Percentiles rank a stretch among this genome's conserved stretches.
These are phyloP conservation scores for Oscheius onirici DNA, from an alignment of 2,888 invertebrate species.

Conservation along the genomic window DNA sequence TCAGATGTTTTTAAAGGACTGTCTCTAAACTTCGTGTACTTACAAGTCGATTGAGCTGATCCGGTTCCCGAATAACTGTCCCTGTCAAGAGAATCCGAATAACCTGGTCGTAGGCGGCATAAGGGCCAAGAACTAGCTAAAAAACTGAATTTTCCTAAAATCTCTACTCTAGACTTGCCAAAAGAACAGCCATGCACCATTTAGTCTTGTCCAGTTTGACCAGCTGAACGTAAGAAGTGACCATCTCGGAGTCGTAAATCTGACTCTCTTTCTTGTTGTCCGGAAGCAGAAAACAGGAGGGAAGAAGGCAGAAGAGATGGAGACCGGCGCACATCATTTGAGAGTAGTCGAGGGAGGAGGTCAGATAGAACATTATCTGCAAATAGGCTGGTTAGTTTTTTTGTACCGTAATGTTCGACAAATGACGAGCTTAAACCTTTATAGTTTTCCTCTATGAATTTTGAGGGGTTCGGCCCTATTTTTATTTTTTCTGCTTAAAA, in stretches of 20 bases:
- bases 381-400: too few relatives aligned
- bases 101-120: constrained; percentile 62
- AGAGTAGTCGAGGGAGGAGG: constrained; percentile 48
- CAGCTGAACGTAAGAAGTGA: constrained; percentile 44
- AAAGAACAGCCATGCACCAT: constrained; percentile 51
- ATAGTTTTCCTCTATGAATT: too few relatives aligned
- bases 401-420: too few relatives aligned
- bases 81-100: constrained; percentile 55
- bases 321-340: constrained; percentile 53
- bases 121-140: constrained; percentile 60
- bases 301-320: constrained; percentile 47
- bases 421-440: too few relatives aligned
- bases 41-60: constrained; percentile 57
- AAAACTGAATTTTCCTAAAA: background rate
- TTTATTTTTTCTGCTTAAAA: too few relatives aligned
- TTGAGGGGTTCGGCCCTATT: too few relatives aligned
- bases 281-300: constrained; percentile 53
- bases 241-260: constrained; percentile 1
- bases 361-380: constrained; percentile 57
- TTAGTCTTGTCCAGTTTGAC: constrained; percentile 46
- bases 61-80: constrained; percentile 53
- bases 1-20: too few relatives aligned
- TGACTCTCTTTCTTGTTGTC: constrained; percentile 36
- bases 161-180: constrained; percentile 37
- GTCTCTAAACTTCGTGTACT: too few relatives aligned